phyloP scores from a whole-genome alignment of 2,888 invertebrate species.

The Drosophila eohydei region DNA sequence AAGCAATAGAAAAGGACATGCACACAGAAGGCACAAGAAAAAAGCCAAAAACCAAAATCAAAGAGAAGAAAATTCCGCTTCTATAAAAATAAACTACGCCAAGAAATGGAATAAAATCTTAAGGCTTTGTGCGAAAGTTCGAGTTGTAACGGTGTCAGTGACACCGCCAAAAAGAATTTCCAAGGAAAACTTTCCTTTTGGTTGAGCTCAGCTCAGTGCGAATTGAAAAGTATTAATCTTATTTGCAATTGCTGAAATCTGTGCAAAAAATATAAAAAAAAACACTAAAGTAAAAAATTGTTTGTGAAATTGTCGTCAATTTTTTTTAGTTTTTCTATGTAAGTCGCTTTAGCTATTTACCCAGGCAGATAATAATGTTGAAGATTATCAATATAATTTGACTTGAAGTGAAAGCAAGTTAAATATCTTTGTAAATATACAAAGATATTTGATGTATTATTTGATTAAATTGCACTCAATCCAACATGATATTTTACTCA shows the following conservation, averaged over 20 bases:
- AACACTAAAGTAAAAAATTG: slow-evolving; percentile 19
- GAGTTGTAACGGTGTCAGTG: slow-evolving; percentile 41
- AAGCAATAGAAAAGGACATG: slow-evolving; percentile 5
- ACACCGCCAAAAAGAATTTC: slow-evolving; percentile 32
- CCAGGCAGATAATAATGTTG: slow-evolving; percentile 24
- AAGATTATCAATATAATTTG: neutral
- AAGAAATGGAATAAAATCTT: slow-evolving; percentile 24
- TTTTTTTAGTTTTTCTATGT: slow-evolving; percentile 15
- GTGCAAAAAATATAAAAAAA: neutral
- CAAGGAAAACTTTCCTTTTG: slow-evolving; percentile 33
- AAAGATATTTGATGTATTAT: too few species aligned
- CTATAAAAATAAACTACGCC: slow-evolving; percentile 14
- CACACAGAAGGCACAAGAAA: neutral
- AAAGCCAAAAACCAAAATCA: neutral
- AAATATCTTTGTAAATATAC: neutral
- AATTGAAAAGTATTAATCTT: slow-evolving; percentile 55
- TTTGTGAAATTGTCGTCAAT: slow-evolving; percentile 29
- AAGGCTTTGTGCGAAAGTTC: slow-evolving; percentile 32
- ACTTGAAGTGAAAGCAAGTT: neutral
- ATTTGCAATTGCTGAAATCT: slow-evolving; percentile 49
- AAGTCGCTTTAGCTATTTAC: slow-evolving; percentile 26
- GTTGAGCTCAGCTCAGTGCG: slow-evolving; percentile 21
- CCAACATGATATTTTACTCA: neutral
- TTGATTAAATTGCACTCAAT: neutral
- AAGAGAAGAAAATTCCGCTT: neutral